These are phyloP conservation scores for Hirtodrosophila duncani DNA, from an alignment of 2,888 invertebrate species.

Conservation along the genomic window DNA sequence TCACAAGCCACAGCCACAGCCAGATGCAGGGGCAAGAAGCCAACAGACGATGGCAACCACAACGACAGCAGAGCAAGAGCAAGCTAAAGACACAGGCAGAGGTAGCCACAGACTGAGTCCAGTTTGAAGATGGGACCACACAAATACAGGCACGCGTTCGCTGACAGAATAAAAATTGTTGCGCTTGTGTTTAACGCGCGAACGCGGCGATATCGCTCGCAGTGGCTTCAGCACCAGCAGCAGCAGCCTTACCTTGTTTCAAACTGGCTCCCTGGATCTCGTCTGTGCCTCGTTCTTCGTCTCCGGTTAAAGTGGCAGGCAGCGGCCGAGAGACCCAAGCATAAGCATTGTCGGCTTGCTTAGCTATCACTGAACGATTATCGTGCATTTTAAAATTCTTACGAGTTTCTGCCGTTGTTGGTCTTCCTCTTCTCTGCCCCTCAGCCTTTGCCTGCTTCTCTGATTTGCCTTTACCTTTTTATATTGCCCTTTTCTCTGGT, in stretches of 20 bases:
- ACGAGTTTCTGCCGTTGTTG: constrained; percentile 67
- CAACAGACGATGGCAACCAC: no score
- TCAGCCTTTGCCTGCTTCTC: constrained; percentile 2
- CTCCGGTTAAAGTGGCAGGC: constrained; percentile 62
- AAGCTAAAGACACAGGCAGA: constrained; percentile 23
- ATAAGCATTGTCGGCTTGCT: constrained; percentile 66
- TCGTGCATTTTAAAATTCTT: constrained; percentile 78
- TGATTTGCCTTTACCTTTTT: constrained; percentile 51
- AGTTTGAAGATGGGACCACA: constrained; percentile 77
- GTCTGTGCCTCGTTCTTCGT: constrained; percentile 10
- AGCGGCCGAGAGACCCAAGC: constrained; percentile 15
- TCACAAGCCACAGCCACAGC: constrained; percentile 32
- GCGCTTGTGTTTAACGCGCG: constrained; percentile 78
- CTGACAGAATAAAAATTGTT: constrained; percentile 79
- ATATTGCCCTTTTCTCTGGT: constrained; percentile 66
- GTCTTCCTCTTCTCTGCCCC: constrained; percentile 25
- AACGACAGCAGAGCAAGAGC: no score
- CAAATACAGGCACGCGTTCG: constrained; percentile 79
- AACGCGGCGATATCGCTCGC: constrained; percentile 75
- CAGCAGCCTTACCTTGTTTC: constrained; percentile 54
- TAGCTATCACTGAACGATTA: constrained; percentile 76
- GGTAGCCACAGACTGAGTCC: constrained; percentile 40
- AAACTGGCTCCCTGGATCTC: constrained; percentile 63
- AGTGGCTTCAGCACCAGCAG: constrained; percentile 16
- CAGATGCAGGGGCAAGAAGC: constrained; percentile 11